Conservation (phyloP, 2,113 vertebrate genomes). For the zebrafish (Danio rerio) region DNA sequence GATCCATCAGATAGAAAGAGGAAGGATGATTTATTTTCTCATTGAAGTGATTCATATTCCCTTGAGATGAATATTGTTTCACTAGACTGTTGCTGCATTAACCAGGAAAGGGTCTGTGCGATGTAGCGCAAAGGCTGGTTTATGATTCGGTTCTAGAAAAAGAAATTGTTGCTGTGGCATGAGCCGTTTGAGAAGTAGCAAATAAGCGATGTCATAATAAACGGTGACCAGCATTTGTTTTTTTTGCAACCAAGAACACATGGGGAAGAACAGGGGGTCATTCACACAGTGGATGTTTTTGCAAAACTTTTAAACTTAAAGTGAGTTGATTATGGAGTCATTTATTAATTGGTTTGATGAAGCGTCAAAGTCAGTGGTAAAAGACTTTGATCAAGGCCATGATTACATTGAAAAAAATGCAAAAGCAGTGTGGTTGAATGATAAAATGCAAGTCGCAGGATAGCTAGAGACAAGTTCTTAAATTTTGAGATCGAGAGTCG, state of each 20-base stretch:
- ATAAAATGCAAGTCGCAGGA: no score
- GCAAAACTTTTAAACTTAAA: not conserved
- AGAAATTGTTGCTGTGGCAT: not conserved
- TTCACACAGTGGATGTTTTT: not conserved
- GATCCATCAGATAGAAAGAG: not conserved
- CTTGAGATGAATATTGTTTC: not conserved
- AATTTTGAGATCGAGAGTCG: no score
- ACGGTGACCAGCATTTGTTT: constrained; percentile 22
- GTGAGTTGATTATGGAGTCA: not conserved
- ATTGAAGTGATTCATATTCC: constrained; percentile 4
- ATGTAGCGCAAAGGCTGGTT: not conserved
- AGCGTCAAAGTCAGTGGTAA: no score
- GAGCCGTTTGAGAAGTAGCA: constrained; percentile 13
- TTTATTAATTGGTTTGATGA: no score
- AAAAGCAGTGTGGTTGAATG: no score
- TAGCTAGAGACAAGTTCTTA: no score
- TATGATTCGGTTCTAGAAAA: not conserved
- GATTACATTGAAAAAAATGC: no score
- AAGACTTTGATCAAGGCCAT: no score
- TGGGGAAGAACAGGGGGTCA: not conserved
- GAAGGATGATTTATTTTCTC: not conserved
- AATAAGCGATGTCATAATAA: not conserved
- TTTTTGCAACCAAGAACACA: not conserved
- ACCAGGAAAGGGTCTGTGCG: not conserved
- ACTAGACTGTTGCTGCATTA: constrained; percentile 14